These are phyloP conservation scores for Micromesistius poutassou DNA, from an alignment of 2,797 vertebrate genomes.

Conservation along the genomic window DNA sequence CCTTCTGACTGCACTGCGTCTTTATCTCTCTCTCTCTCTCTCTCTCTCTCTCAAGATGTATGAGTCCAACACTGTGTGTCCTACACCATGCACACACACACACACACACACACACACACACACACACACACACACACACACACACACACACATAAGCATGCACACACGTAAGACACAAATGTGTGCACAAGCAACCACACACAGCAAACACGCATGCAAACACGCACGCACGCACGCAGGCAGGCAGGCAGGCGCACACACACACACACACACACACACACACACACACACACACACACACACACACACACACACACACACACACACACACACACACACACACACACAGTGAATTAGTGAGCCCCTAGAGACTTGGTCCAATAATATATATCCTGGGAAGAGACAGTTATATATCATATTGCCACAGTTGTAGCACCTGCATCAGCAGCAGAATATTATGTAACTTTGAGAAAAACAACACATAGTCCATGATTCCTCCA, in stretches of 20 bases:
- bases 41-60: not conserved
- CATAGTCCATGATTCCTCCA: not conserved
- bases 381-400: not conserved
- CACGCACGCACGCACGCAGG: not conserved
- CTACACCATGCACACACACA: not conserved
- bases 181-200: no score
- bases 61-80: not conserved
- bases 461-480: not conserved
- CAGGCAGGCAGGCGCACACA: no score
- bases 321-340: not conserved
- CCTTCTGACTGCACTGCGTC: conserved; percentile 5
- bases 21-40: not conserved
- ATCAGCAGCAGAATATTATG: not conserved
- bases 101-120: not conserved
- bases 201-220: not conserved
- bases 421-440: not conserved
- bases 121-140: not conserved
- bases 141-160: not conserved
- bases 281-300: not conserved
- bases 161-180: conserved; percentile 7
- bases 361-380: not conserved
- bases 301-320: not conserved
- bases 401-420: not conserved
- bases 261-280: conserved; percentile 5
- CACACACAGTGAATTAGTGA: not conserved